These are phyloP conservation scores for Dicranocentrus wangi DNA, from an alignment of 2,888 invertebrate genomes.

Conservation along the genomic window DNA sequence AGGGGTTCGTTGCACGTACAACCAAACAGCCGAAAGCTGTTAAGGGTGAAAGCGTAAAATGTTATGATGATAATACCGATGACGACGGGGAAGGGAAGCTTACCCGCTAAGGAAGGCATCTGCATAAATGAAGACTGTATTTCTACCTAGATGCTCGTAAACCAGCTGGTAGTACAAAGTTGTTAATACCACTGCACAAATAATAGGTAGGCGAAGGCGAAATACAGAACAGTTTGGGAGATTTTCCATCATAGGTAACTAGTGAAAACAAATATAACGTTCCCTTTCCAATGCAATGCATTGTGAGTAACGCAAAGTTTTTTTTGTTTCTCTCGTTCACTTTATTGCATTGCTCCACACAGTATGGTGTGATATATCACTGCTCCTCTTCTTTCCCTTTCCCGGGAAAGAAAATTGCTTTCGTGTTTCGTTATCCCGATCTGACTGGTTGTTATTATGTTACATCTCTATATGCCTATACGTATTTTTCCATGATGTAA, in stretches of 20 bases:
- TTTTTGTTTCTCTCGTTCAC: not conserved
- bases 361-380: not conserved
- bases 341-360: not conserved
- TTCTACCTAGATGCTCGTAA: constrained; percentile 22
- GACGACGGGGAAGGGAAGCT: constrained; percentile 10
- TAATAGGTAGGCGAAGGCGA: not conserved
- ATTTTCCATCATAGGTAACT: constrained; percentile 40
- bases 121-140: constrained; percentile 30
- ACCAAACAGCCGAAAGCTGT: constrained; percentile 12
- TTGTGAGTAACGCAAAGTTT: not conserved
- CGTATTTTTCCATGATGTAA: not conserved
- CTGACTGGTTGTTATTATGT: not conserved
- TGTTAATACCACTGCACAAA: constrained; percentile 2
- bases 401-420: constrained; percentile 38
- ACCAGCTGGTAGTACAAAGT: constrained; percentile 8
- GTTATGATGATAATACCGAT: constrained; percentile 34
- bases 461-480: not conserved
- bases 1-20: not conserved
- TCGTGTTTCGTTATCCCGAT: not conserved
- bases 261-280: constrained; percentile 25
- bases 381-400: constrained; percentile 2
- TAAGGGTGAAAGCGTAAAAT: constrained; percentile 55
- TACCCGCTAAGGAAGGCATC: constrained; percentile 13
- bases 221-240: constrained; percentile 29
- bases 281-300: not conserved